Evolutionary conservation across 2,888 invertebrate species (phyloP), one percentile per base, ranked within the genome.

Genomic region (Hybos culiciformis): DNA sequence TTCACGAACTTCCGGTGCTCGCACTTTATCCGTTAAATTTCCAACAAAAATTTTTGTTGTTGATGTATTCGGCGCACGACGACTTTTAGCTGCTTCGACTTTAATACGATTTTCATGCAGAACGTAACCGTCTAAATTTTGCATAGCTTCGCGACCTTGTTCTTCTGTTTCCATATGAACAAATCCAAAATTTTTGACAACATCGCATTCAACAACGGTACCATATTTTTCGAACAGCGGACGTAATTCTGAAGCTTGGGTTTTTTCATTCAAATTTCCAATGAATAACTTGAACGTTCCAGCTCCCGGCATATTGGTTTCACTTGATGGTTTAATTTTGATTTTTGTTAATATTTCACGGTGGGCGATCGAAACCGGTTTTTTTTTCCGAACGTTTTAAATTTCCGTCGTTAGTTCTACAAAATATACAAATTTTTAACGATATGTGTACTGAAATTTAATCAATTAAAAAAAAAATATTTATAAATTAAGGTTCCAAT

Each of bases 131-230:
- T 93, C 90, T 62, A 93, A 72, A 68, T 78, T 84, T 69, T 85
- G 83, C 66, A 91, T 87, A 54, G 93, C 92, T 68, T 84, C 84
- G 72, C 87, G 82, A 55, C 92, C 93, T 65, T 85, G 83, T 67
- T 86, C 80, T 62, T 90, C 88, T 67, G 83, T 86, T 73, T 88
- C 88, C 91, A 91, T 93, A 71, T 93, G 93, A 69, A 97, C 93
- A 76, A 96, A 96, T 59, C 94, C 96, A 80, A 91, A 96, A 74
- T 94, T 94, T 73, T 92, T 90, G 60, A 94, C 86, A 63, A 97
- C 87, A 74, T 94, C 94, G 73, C 93, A 94, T 73, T 97, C 96
- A 63, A 91, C 84, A 62, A 97, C 94, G 70, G 83, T 84, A 68
- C 96, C 96, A 81, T 86, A 92, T 66, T 91, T 91, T 71, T 91